Evolutionary conservation across 2,113 vertebrate genomes (phyloP), one percentile per base, ranked within the genome.

Genomic region (Scortum barcoo): DNA sequence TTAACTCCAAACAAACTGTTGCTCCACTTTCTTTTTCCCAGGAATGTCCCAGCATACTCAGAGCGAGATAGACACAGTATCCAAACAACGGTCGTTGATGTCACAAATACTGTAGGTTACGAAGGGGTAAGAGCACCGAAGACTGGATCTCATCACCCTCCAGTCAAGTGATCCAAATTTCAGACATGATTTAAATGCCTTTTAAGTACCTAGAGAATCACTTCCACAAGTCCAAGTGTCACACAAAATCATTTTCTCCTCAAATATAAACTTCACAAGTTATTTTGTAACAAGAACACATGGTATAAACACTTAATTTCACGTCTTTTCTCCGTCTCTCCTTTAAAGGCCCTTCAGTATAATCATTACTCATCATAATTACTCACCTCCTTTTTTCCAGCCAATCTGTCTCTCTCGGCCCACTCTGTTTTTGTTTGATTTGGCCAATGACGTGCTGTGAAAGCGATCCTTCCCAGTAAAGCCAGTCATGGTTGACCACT

Each of bases 401-500:
- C 81, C 89, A 86, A 48, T 70, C 69, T 19, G 57, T 74, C 86
- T 78, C 78, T 80, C 65, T 75, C 76, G 28, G 65, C 66, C 79
- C 75, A 12, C 48, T 68, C 58, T 86, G 85, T 84, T 86, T 89
- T 84, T 90, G 72, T 92, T 88, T 91, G 88, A 86, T 74, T 92
- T 90, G 88, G 87, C 93, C 83, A 90, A 84, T 86, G 77, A 58
- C 72, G 78, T 81, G 80, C 85, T 53, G 79, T 78, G 83, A 92
- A 89, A 86, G 78, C 53, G 65, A 85, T 80, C 90, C 89, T 88
- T 80, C 87, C 84, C 86, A 71, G 72, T 84, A 85, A 85, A 85
- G 81, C 79, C 89, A 80, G 86, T 89, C 88, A 89, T 56, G 80
- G 85, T 82, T 88, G 83, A 92, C 92, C 88, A 87, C 82, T 90